Evolutionary conservation across 2,888 invertebrate species (phyloP).

Genomic region (Lymantria monacha): DNA sequence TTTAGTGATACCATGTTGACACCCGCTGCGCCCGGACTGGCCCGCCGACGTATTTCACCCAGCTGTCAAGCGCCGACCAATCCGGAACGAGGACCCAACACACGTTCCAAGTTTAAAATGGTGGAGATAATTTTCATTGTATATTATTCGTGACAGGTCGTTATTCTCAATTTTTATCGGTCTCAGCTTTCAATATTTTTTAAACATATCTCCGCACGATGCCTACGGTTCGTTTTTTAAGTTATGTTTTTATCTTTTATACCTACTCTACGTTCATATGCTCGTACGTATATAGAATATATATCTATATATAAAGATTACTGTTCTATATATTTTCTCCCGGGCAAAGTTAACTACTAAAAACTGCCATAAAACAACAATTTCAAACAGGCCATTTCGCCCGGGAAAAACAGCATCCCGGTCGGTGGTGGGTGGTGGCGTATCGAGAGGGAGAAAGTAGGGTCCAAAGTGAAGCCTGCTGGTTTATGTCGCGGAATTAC

Average conservation of each 20-base stretch:
- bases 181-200: constrained; percentile 67
- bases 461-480: constrained; percentile 72
- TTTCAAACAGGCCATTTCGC: constrained; percentile 81
- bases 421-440: constrained; percentile 37
- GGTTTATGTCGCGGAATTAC: constrained; percentile 79
- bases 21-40: constrained; percentile 74
- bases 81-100: constrained; percentile 47
- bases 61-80: constrained; percentile 76
- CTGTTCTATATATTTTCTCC: constrained; percentile 72
- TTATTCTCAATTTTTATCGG: constrained; percentile 78
- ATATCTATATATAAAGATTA: constrained; percentile 56
- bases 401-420: constrained; percentile 79
- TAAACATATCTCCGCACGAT: constrained; percentile 48
- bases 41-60: constrained; percentile 71
- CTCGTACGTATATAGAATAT: constrained; percentile 23
- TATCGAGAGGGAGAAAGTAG: constrained; percentile 36
- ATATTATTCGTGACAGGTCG: constrained; percentile 82
- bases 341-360: constrained; percentile 80
- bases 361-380: constrained; percentile 82
- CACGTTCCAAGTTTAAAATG: constrained; percentile 75
- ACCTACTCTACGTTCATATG: constrained; percentile 11
- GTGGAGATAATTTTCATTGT: constrained; percentile 80
- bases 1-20: constrained; percentile 77
- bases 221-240: constrained; percentile 35
- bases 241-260: constrained; percentile 20